A percentile compares a stretch with the other conserved stretches of the same genome.
phyloP scores from a whole-genome alignment of 2,888 invertebrate genomes.

The Notodonta ziczac region DNA sequence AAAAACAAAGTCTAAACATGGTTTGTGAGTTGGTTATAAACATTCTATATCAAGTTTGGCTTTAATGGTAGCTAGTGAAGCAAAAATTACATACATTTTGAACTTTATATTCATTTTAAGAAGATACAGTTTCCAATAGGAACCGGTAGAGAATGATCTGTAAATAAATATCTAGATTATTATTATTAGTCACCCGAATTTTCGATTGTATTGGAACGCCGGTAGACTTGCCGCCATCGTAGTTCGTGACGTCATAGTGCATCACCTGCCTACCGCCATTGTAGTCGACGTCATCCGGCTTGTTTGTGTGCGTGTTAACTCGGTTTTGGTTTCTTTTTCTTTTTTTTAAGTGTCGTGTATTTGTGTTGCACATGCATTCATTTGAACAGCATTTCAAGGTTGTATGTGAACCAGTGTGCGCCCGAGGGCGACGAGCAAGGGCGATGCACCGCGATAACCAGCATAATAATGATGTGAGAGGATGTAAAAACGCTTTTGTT shows the following conservation, averaged over 20 bases:
- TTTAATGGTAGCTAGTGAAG: no score
- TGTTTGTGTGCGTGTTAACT: constrained; percentile 43
- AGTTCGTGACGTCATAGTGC: constrained; percentile 20
- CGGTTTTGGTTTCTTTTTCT: constrained; percentile 47
- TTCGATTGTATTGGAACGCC: background rate
- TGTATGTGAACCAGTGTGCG: constrained; percentile 28
- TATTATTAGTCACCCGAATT: background rate
- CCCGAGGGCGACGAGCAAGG: constrained; percentile 16
- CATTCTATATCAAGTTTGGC: no score
- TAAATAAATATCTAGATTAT: no score
- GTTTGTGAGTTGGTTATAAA: no score
- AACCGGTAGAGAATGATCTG: no score
- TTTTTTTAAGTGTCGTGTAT: constrained; percentile 50
- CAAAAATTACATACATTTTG: no score
- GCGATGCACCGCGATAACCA: constrained; percentile 33
- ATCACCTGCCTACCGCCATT: constrained; percentile 41
- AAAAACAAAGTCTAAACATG: no score
- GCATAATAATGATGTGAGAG: constrained; percentile 20
- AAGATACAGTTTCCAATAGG: no score
- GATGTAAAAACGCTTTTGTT: background rate
- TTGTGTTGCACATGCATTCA: constrained; percentile 65
- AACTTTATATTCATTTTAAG: no score
- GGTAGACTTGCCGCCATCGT: background rate
- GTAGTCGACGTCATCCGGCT: constrained; percentile 43
- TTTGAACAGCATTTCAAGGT: constrained; percentile 38